Conservation (phyloP, 1,140 invertebrate species). For the Anastrepha obliqua region DNA sequence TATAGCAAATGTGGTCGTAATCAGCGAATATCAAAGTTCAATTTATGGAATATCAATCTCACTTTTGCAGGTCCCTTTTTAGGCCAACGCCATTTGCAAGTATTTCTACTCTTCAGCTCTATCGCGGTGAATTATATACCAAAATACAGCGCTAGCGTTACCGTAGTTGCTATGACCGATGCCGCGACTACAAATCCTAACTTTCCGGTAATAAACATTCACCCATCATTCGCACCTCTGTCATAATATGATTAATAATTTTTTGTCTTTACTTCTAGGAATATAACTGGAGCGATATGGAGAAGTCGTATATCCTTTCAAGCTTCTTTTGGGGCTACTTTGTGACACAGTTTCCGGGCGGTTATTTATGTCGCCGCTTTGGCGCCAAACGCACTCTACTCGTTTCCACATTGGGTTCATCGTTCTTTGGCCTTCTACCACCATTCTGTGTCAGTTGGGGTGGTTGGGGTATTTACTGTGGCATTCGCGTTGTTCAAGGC, state of each 20-base stretch:
- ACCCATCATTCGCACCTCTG: neutral
- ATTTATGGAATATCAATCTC: neutral
- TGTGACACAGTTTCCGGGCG: constrained; percentile 79
- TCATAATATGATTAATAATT: no score
- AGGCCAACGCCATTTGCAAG: constrained; percentile 82
- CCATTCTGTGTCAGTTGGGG: constrained; percentile 74
- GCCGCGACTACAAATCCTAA: constrained; percentile 63
- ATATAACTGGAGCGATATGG: constrained; percentile 76
- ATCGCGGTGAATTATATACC: constrained; percentile 79
- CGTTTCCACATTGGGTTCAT: constrained; percentile 76
- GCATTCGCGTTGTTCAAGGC: constrained; percentile 83
- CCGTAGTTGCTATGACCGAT: constrained; percentile 75
- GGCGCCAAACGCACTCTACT: constrained; percentile 80
- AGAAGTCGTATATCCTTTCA: constrained; percentile 77
- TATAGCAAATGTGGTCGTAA: neutral
- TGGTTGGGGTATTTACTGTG: constrained; percentile 78
- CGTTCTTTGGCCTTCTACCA: constrained; percentile 74
- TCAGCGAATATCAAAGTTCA: neutral
- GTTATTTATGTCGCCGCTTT: constrained; percentile 79
- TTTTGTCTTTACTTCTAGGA: constrained; percentile 68
- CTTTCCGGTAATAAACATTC: constrained; percentile 66
- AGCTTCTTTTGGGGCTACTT: constrained; percentile 82
- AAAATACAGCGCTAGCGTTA: constrained; percentile 82
- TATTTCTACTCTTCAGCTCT: constrained; percentile 79
- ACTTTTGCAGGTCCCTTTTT: constrained; percentile 68